Evolutionary conservation across 92 coral and sea anemone genomes (phyloP), one percentile per base, ranked within the genome.

Genomic region (Actinernus sp.): DNA sequence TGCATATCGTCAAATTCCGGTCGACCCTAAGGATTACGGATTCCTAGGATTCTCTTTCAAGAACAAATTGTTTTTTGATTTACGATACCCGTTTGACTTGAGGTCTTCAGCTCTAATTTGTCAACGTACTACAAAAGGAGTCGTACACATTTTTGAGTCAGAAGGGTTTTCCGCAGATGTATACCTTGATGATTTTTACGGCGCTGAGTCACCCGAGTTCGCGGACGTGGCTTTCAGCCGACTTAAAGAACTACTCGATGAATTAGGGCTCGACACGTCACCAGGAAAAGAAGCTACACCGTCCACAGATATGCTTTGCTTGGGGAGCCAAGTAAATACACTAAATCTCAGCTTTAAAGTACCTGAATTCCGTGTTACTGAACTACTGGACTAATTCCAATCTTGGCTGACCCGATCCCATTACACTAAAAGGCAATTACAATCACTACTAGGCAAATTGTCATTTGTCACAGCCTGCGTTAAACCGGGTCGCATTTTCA

Each of bases 1-100:
- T 0, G 85, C 77, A 7, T 68, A 67, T 40, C 9, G 85, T 11
- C 85, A 78, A 63, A 20, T 68, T 13, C 85, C 85, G 1, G 59
- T 78, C 4, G 71, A 78, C 40, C 71, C 77, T 2, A 67, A 34
- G 59, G 76, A 78, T 49, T 58, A 50, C 31, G 30, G 28, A 20
- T 23, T 57, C 2, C 61, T 67, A 23, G 78, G 85, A 2, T 62
- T 74, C 16, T 14, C 37, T 20, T 55, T 48, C 33, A 2, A 21
- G 3, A 38, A 39, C 24, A 11, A 73, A 0, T 33, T 49, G 3
- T 49, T 60, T 26, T 73, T 61, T n/a, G 33, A 73, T 26, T 2
- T 33, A 4, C 29, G 54, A 22, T 51, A 52, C 3, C 81, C 71
- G 3, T 73, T 73, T 49, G 64, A 71, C 4, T 32, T 71, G 6